phyloP scores from a whole-genome alignment of 2,797 vertebrate genomes.

The Gymnothorax reevesii region DNA sequence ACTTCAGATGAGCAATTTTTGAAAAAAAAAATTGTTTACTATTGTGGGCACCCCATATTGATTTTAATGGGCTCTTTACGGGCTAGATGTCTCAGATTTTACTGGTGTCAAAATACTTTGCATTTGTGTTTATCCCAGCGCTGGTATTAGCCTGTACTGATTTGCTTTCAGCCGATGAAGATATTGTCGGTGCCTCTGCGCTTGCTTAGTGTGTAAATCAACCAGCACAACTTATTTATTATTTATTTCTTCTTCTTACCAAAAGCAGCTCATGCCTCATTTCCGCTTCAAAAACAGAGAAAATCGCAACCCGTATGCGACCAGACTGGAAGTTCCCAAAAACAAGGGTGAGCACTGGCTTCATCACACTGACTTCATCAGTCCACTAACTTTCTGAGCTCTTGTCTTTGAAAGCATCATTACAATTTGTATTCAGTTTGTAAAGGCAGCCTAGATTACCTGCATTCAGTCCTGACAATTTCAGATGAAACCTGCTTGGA shows the following conservation, averaged over 20 bases:
- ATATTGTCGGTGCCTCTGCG: slow-evolving; percentile 21
- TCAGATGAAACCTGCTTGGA: too few relatives aligned
- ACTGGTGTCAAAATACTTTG: background rate
- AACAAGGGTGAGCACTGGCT: slow-evolving; percentile 48
- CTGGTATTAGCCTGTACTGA: background rate
- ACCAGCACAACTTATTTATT: background rate
- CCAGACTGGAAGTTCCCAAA: slow-evolving; percentile 26
- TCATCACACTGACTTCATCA: background rate
- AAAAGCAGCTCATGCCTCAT: background rate
- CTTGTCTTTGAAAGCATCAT: too few relatives aligned
- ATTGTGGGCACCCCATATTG: background rate
- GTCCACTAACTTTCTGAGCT: background rate
- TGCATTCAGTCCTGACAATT: too few relatives aligned
- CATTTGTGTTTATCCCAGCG: background rate
- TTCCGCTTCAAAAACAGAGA: background rate
- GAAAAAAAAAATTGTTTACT: background rate
- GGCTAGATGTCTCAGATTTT: background rate
- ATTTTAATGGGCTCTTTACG: background rate
- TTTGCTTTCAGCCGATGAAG: background rate
- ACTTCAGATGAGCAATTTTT: background rate
- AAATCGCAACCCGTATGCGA: slow-evolving; percentile 58
- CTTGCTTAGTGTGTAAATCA: background rate
- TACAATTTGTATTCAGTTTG: too few relatives aligned
- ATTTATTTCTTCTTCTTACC: slow-evolving; percentile 22
- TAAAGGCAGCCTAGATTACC: too few relatives aligned